A percentile compares a stretch with the other conserved stretches of the same genome.
Evolutionary conservation across 2,888 invertebrate species (phyloP).

Genomic region (Pyrocoelia pectoralis): DNA sequence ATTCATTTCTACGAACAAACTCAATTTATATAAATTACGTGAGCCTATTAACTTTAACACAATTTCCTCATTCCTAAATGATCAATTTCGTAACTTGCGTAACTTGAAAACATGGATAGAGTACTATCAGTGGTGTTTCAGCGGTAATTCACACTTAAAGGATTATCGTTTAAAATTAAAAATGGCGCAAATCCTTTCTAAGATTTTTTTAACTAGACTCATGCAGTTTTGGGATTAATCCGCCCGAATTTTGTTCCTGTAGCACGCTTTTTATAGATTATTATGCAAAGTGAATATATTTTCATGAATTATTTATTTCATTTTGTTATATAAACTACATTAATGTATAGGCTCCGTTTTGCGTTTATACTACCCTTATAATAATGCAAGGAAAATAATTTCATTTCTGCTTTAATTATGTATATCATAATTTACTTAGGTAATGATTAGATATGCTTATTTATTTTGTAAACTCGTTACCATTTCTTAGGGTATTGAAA

Average conservation of each 20-base stretch:
- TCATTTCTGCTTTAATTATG: no score
- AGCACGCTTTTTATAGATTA: not conserved
- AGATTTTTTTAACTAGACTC: not conserved
- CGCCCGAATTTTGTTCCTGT: not conserved
- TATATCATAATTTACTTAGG: no score
- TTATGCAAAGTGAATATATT: not conserved
- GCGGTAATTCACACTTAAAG: not conserved
- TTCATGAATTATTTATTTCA: not conserved
- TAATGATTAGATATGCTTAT: no score
- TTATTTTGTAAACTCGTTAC: no score
- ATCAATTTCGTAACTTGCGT: not conserved
- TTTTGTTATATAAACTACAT: not conserved
- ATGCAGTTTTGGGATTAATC: not conserved
- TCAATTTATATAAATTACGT: not conserved
- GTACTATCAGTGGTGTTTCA: constrained; percentile 22
- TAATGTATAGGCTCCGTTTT: no score
- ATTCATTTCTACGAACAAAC: not conserved
- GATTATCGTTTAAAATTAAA: no score
- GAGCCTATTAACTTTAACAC: not conserved
- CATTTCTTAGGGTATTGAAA: no score
- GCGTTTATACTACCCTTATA: no score
- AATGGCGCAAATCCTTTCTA: no score
- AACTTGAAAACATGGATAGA: constrained; percentile 10
- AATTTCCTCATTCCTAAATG: not conserved
- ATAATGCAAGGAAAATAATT: no score